A percentile compares a stretch with the other conserved stretches of the same genome.
phyloP scores from a whole-genome alignment of 2,888 invertebrate genomes.

The Gryllus longicercus region DNA sequence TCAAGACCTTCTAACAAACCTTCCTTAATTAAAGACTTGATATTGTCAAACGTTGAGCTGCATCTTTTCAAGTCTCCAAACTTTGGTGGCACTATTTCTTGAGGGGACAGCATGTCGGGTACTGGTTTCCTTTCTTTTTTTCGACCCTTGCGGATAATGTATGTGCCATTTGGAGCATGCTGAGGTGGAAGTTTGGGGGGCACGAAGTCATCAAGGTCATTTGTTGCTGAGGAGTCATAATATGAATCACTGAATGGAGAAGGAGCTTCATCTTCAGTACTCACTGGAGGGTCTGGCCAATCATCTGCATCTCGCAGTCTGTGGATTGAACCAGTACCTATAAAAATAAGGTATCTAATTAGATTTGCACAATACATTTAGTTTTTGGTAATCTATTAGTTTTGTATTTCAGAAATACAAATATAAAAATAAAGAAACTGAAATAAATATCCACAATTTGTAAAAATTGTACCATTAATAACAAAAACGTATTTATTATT shows the following conservation, averaged over 20 bases:
- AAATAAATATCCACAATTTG: too few species aligned
- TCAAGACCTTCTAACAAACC: constrained; percentile 57
- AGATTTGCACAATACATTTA: too few species aligned
- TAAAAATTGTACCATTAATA: too few species aligned
- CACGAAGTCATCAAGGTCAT: constrained; percentile 34
- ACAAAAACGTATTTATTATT: too few species aligned
- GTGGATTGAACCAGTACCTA: constrained; percentile 71
- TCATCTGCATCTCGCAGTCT: constrained; percentile 59
- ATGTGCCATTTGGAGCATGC: constrained; percentile 64
- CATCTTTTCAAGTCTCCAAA: constrained; percentile 62
- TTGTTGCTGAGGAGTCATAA: constrained; percentile 41
- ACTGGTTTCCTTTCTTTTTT: constrained; percentile 62
- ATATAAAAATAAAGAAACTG: too few species aligned
- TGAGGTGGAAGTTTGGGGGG: constrained; percentile 24
- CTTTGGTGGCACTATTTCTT: constrained; percentile 37
- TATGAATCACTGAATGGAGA: constrained; percentile 67
- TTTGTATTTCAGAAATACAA: too few species aligned
- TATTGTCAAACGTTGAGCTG: constrained; percentile 74
- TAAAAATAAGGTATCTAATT: constrained; percentile 38
- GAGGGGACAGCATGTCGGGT: constrained; percentile 56
- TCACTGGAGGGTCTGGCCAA: constrained; percentile 72
- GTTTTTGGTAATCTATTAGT: too few species aligned
- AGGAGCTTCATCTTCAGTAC: constrained; percentile 63
- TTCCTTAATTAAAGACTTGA: constrained; percentile 68
- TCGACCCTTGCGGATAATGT: constrained; percentile 72